phyloP scores from a whole-genome alignment of 64 coral and sea anemone genomes.

The Catalaphyllia jardinei region DNA sequence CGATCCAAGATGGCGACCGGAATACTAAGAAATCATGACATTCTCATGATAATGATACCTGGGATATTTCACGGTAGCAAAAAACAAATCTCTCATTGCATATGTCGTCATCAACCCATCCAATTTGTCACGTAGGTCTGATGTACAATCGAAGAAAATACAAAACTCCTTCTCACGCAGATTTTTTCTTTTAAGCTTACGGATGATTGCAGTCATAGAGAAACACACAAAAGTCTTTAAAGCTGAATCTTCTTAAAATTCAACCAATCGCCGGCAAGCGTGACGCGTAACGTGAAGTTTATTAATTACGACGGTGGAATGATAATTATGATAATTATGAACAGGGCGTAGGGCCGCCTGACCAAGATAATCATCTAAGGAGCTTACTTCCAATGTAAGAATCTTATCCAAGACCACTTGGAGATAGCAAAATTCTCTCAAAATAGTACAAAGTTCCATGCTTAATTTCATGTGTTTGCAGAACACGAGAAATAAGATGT shows the following conservation, averaged over 20 bases:
- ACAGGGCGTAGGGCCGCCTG: background rate
- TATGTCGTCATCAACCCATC: slow-evolving; percentile 6
- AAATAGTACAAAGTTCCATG: background rate
- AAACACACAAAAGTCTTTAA: background rate
- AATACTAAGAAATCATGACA: slow-evolving; percentile 25
- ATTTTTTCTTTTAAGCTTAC: background rate
- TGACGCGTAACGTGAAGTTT: background rate
- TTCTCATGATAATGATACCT: background rate
- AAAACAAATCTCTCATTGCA: slow-evolving; percentile 28
- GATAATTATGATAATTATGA: background rate
- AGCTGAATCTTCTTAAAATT: background rate
- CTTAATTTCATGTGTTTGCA: background rate
- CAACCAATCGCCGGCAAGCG: background rate
- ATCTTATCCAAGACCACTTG: background rate
- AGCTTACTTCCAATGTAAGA: background rate
- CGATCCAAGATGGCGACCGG: slow-evolving; percentile 42
- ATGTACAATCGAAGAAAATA: background rate
- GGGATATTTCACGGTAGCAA: slow-evolving; percentile 26
- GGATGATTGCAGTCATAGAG: background rate
- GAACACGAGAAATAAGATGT: background rate
- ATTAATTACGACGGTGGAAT: background rate
- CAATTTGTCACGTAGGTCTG: background rate
- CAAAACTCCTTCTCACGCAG: background rate
- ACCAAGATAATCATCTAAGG: background rate
- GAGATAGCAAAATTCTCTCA: background rate